Evolutionary conservation across 2,113 vertebrate species (phyloP), one percentile per base, ranked within the genome.

Genomic region (Oreochromis niloticus): DNA sequence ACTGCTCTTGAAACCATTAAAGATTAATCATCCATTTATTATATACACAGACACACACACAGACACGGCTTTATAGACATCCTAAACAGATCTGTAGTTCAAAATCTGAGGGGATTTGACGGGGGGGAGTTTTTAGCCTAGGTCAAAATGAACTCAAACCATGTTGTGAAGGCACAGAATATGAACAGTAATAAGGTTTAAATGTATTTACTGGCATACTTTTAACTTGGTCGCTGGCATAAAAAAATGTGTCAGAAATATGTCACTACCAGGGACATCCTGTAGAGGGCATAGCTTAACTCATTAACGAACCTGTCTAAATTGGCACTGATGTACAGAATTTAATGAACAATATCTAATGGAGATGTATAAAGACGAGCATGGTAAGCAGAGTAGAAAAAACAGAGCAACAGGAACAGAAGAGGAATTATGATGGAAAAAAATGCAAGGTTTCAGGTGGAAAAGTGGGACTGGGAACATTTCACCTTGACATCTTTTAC

Each of bases 291-390:
- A 87, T 97, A 97, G 92, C 95, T 97, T 79, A 96, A 97, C 89
- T 98, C 97, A 92, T 96, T 96, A 96, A 97, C 96, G 95, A 97
- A 96, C 79, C 97, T 90, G 39, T 98, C 98, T 17, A 96, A 96
- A 96, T 98, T 97, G 91, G 98, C 95, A 90, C 98, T 98, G 95
- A 99, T 97, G 95, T 97, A 97, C 94, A 98, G 98, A 91, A 98
- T 97, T 94, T 99, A 22, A 68, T 1, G 1, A 34, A 22, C 41
- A 19, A 68, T 13, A 68, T 68, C 63, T 22, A 68, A 66, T 66
- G 34, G 10, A 66, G 61, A n/a, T n/a, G 9, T 66, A 36, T 39
- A 68, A 68, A 68, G 19, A 13, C 8, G 36, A 68, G 34, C 4
- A 39, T 13, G 61, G 19, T 41, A 41, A 68, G 13, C 36, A 14